Evolutionary conservation across 2,888 invertebrate species (phyloP), one percentile per base, ranked within the genome.

Genomic region (Alentia gelatinosa): DNA sequence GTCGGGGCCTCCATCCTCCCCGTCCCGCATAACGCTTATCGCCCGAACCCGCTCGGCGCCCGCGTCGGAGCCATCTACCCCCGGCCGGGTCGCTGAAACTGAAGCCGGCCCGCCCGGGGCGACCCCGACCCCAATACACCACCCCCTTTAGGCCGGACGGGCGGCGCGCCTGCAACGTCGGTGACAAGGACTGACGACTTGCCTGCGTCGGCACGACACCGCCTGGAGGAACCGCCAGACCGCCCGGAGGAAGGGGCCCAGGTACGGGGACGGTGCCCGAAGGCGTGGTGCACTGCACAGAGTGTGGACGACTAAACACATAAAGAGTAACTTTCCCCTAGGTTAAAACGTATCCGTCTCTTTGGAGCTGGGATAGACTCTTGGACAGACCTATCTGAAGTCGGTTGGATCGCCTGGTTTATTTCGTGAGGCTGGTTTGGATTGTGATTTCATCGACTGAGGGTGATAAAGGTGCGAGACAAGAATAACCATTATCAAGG

Each of bases 11-110:
- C 30, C 26, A 68, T 68, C 68, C 12, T 26, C 68, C n/a, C 3
- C 56, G n/a, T n/a, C 56, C 56, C 56, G 23, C 5, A 63, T n/a
- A n/a, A 33, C 68, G 12, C 30, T 30, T 15, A 68, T 19, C 47
- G 47, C 47, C 47, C 47, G 47, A 47, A 30, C 68, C 68, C 39
- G 33, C n/a, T 7, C 83, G n/a, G 37, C 83, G 75, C 39, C 83
- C 19, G 83, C 37, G 37, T n/a, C 83, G 68, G 68, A 68, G n/a
- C 83, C 83, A 83, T 83, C 83, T 26, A 83, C 83, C 83, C 83
- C 83, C 83, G 83, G 83, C 83, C 83, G 83, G n/a, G 83, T 9
- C 39, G 19, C 83, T 39, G 83, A 37, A 83, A 83, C 83, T 30
- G 37, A 83, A 83, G 83, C 83, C 40, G 39, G 26, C 37, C 39